Percentiles rank a stretch among this genome's conserved stretches.
Evolutionary conservation across 1,140 invertebrate genomes (phyloP).

Genomic region (Babylonia areolata): DNA sequence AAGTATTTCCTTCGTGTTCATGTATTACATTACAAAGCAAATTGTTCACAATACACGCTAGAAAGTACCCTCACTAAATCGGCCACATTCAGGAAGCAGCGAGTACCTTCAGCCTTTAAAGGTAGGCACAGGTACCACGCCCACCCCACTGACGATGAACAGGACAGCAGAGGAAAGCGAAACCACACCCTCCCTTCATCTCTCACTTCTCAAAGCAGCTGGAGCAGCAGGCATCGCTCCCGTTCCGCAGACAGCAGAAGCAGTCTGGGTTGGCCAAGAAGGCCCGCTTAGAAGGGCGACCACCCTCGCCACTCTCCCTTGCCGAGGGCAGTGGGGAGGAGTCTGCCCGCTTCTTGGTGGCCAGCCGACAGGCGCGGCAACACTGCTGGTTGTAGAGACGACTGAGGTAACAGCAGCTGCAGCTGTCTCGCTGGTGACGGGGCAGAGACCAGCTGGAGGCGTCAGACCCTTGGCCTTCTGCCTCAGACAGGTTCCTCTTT

Average conservation of each 20-base stretch:
- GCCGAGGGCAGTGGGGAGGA: not conserved
- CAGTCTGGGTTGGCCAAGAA: not conserved
- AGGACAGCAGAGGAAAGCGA: too few species aligned
- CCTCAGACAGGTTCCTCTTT: not conserved
- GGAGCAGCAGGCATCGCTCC: not conserved
- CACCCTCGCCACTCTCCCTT: not conserved
- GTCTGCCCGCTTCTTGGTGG: not conserved
- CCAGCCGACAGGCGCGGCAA: slow-evolving; percentile 10
- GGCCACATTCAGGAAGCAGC: too few species aligned
- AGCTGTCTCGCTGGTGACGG: slow-evolving; percentile 19
- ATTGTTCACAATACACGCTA: too few species aligned
- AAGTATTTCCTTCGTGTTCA: too few species aligned
- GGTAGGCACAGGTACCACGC: too few species aligned
- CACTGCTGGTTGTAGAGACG: slow-evolving; percentile 9
- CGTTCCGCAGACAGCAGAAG: not conserved
- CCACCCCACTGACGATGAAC: too few species aligned
- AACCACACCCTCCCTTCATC: too few species aligned
- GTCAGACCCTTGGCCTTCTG: not conserved
- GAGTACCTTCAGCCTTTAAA: too few species aligned
- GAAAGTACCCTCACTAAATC: too few species aligned
- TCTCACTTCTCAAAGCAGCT: not conserved
- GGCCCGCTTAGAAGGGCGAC: not conserved
- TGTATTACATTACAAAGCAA: too few species aligned
- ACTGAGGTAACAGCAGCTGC: slow-evolving; percentile 19
- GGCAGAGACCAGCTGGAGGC: not conserved